Conservation (phyloP, 2,797 vertebrate species). For the Xyrichtys novacula region DNA sequence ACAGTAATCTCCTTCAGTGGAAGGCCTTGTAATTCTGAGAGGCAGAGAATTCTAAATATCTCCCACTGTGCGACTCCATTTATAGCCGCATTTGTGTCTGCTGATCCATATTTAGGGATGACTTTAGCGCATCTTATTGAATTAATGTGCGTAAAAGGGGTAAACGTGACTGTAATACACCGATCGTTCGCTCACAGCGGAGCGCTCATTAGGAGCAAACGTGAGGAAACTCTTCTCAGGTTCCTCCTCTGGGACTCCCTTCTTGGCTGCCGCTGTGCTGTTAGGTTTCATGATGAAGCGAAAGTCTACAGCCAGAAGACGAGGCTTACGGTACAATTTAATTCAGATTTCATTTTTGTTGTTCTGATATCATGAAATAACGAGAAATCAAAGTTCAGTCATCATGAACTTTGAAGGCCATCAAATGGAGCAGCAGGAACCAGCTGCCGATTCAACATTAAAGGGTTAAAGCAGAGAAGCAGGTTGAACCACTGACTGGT, state of each 20-base stretch:
- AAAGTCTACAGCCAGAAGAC: neutral
- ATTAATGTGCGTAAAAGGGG: slow-evolving; percentile 31
- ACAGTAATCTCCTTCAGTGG: slow-evolving; percentile 52
- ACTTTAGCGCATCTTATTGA: slow-evolving; percentile 40
- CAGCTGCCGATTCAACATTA: too few species aligned
- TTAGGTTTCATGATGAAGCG: neutral
- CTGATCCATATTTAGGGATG: slow-evolving; percentile 42
- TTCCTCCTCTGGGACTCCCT: slow-evolving; percentile 22
- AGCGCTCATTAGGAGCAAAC: slow-evolving; percentile 43
- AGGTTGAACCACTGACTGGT: too few species aligned
- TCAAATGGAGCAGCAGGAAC: too few species aligned
- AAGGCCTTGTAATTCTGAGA: slow-evolving; percentile 56
- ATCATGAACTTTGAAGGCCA: too few species aligned
- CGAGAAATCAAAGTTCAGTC: too few species aligned
- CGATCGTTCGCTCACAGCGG: slow-evolving; percentile 33
- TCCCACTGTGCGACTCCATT: slow-evolving; percentile 44
- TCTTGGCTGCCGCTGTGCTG: slow-evolving; percentile 4
- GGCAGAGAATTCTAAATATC: slow-evolving; percentile 50
- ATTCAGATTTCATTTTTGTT: too few species aligned
- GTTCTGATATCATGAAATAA: too few species aligned
- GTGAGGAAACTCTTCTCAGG: slow-evolving; percentile 19
- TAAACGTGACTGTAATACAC: slow-evolving; percentile 20
- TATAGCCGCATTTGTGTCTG: slow-evolving; percentile 31
- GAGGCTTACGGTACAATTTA: neutral
- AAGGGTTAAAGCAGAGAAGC: too few species aligned